Base-by-base conservation (phyloP, 2,888 invertebrate genomes). In the Cartodere bifasciata region DNA sequence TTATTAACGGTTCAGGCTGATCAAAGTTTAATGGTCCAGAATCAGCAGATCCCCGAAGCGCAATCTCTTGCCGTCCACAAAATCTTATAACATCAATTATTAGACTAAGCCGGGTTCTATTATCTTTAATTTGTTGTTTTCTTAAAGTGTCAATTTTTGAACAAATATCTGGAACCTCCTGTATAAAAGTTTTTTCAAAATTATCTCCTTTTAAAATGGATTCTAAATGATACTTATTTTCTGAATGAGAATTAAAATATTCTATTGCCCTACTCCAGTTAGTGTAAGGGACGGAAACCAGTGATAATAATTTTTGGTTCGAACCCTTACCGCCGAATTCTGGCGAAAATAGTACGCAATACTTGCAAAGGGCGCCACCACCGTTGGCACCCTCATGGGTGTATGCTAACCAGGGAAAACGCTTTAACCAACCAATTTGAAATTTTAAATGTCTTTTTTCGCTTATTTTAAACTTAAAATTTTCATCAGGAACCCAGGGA, bases 1-100 rank as follows among this genome's bases (percentile, higher is more conserved):
- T 44, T n/a, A n/a, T n/a, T n/a, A n/a, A n/a, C 3, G 3, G 25
- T 13, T 25, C 14, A 15, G n/a, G 15, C 2, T 6, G 5, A 9
- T 23, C 12, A 4, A 3, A 11, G 16, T 22, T 11, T 4, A 29
- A 15, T 5, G 24, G 14, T 23, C 35, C 36, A 12, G 36, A 38
- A 30, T 38, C 38, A 23, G 16, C 23, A 9, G 22, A 28, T 28
- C 36, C 38, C 31, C 38, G 32, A 23, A 38, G 26, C n/a, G 36
- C 27, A 24, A 33, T 13, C 33, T 38, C 35, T 28, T 38, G 38
- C 16, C 35, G 30, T 14, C 32, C 35, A 28, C 38, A 38, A 17
- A 36, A 34, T 17, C 25, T 33, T 13, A 37, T 35, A 13, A 35
- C 35, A 22, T 37, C 32, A n/a, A 37, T 23, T 26, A 37, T 35